Percentiles rank a stretch among this genome's conserved stretches.
These are phyloP conservation scores for Empis livida DNA, from an alignment of 2,888 invertebrate genomes.

Conservation along the genomic window DNA sequence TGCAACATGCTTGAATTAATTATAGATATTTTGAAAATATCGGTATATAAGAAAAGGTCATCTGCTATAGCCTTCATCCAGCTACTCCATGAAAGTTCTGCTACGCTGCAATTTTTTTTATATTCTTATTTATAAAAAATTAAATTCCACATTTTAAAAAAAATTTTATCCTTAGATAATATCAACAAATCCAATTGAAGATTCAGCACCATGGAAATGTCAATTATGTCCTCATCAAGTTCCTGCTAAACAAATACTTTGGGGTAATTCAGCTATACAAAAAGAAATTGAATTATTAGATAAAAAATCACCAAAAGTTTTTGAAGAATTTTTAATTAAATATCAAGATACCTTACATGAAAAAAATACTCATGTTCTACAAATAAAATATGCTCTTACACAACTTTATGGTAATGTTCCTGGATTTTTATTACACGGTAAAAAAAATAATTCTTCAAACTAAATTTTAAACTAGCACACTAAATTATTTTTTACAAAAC, in stretches of 20 bases:
- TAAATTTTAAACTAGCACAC: too few species aligned
- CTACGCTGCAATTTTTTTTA: too few species aligned
- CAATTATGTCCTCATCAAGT: constrained; percentile 46
- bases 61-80: too few species aligned
- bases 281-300: constrained; percentile 44
- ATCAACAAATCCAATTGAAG: constrained; percentile 47
- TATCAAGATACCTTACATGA: constrained; percentile 51
- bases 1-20: too few species aligned
- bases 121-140: too few species aligned
- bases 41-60: too few species aligned
- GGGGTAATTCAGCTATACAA: constrained; percentile 48
- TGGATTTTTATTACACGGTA: constrained; percentile 44
- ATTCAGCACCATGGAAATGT: constrained; percentile 50
- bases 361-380: constrained; percentile 51
- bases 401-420: constrained; percentile 54
- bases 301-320: constrained; percentile 40
- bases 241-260: constrained; percentile 44
- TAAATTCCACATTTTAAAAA: too few species aligned
- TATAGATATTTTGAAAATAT: too few species aligned
- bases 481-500: not conserved
- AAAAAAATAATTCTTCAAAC: too few species aligned
- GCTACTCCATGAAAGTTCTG: too few species aligned
- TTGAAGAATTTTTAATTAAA: constrained; percentile 51
- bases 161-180: constrained; percentile 36
- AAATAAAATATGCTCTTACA: constrained; percentile 53